A percentile compares a stretch with the other conserved stretches of the same genome.
Conservation (phyloP, 2,113 vertebrate genomes). For the Campylomormyrus numenius region DNA sequence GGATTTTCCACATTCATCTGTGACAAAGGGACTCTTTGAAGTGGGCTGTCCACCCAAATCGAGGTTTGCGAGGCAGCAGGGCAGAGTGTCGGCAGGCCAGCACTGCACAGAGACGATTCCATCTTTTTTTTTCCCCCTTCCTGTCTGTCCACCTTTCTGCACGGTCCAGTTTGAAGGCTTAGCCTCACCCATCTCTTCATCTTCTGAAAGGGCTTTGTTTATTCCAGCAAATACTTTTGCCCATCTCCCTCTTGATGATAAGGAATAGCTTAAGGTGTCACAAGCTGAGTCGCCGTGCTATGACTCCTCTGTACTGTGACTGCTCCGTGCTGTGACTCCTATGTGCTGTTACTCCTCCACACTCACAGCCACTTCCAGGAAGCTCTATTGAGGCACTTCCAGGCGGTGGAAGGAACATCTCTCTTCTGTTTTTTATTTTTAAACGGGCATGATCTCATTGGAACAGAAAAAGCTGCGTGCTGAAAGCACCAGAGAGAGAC, state of each 20-base stretch:
- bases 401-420: background rate
- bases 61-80: conserved; percentile 40
- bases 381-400: background rate
- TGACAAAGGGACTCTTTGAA: conserved; percentile 60
- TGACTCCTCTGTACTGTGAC: background rate
- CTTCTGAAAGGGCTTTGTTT: conserved; percentile 54
- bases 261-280: conserved; percentile 58
- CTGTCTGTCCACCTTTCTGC: conserved; percentile 18
- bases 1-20: conserved; percentile 55
- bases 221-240: conserved; percentile 60
- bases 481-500: background rate
- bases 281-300: conserved; percentile 27
- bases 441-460: conserved; percentile 19
- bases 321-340: background rate
- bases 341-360: background rate
- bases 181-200: conserved; percentile 49
- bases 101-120: conserved; percentile 10
- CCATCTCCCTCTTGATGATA: conserved; percentile 57
- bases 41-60: conserved; percentile 48
- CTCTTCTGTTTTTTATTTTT: background rate
- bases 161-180: conserved; percentile 50
- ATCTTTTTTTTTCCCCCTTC: background rate
- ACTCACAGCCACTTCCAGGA: background rate
- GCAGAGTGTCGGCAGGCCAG: conserved; percentile 41
- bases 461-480: background rate